Evolutionary conservation across 2,113 vertebrate genomes (phyloP).

Genomic region (Dascyllus trimaculatus): DNA sequence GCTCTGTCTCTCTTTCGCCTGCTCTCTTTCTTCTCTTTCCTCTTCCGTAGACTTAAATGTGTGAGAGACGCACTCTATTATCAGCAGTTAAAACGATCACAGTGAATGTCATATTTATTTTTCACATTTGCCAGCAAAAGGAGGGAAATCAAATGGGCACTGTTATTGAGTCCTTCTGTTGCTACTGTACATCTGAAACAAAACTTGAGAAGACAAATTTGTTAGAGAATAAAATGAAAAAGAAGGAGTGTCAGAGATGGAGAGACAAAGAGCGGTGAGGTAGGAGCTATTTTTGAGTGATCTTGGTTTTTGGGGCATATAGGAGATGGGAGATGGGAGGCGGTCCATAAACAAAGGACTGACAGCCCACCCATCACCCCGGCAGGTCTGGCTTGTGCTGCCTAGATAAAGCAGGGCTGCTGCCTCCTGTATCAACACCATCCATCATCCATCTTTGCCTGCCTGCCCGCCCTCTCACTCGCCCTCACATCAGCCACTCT

Average conservation of each 20-base stretch:
- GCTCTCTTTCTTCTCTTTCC: conserved; percentile 48
- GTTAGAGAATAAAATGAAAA: conserved; percentile 56
- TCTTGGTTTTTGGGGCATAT: conserved; percentile 70
- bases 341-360: conserved; percentile 85
- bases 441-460: conserved; percentile 85
- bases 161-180: not conserved
- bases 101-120: conserved; percentile 44
- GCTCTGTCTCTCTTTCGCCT: conserved; percentile 33
- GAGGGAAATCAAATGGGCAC: conserved; percentile 23
- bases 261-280: conserved; percentile 62
- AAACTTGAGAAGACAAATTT: conserved; percentile 45
- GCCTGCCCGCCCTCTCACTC: conserved; percentile 45
- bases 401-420: conserved; percentile 84
- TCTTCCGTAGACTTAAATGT: conserved; percentile 42
- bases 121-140: conserved; percentile 25
- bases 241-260: conserved; percentile 59
- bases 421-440: conserved; percentile 84
- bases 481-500: conserved; percentile 62
- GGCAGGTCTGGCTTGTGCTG: conserved; percentile 85
- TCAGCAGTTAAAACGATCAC: conserved; percentile 47
- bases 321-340: conserved; percentile 83
- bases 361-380: conserved; percentile 87
- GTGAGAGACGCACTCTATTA: conserved; percentile 45
- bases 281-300: conserved; percentile 74
- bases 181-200: conserved; percentile 46